Percentiles rank a stretch among this genome's conserved stretches.
Conservation (phyloP, 1,140 invertebrate genomes). For the Drosophila baimaii region DNA sequence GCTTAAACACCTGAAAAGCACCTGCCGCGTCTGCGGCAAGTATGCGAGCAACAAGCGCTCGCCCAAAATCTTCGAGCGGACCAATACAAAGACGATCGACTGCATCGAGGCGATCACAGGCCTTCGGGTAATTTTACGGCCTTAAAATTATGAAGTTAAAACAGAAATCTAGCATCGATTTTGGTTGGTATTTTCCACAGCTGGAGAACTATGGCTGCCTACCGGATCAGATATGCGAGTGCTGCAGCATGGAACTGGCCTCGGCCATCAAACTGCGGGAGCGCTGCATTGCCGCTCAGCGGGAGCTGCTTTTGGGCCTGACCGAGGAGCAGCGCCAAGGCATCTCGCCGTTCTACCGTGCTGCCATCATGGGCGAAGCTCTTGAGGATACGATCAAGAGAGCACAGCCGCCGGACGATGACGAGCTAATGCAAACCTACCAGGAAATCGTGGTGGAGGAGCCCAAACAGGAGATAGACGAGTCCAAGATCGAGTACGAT, state of each 20-base stretch:
- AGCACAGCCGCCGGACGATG: constrained; percentile 7
- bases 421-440: constrained; percentile 19
- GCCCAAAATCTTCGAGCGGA: constrained; percentile 63
- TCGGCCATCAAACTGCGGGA: constrained; percentile 57
- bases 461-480: constrained; percentile 37
- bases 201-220: constrained; percentile 52
- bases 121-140: constrained; percentile 48
- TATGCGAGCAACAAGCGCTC: constrained; percentile 69
- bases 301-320: constrained; percentile 46
- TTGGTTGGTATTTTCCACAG: constrained; percentile 17
- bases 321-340: constrained; percentile 47
- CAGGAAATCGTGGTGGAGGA: constrained; percentile 45
- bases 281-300: constrained; percentile 64
- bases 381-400: constrained; percentile 12
- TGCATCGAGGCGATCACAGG: constrained; percentile 66
- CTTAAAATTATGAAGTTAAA: background rate
- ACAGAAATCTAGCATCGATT: background rate
- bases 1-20: constrained; percentile 68
- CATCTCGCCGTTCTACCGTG: constrained; percentile 32
- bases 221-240: constrained; percentile 70
- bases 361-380: constrained; percentile 35
- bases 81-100: constrained; percentile 57
- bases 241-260: constrained; percentile 61
- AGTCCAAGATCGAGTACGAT: constrained; percentile 54
- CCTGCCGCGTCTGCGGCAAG: constrained; percentile 68